Conservation (phyloP, 2,113 vertebrate species). For the Cichladusa arquata region DNA sequence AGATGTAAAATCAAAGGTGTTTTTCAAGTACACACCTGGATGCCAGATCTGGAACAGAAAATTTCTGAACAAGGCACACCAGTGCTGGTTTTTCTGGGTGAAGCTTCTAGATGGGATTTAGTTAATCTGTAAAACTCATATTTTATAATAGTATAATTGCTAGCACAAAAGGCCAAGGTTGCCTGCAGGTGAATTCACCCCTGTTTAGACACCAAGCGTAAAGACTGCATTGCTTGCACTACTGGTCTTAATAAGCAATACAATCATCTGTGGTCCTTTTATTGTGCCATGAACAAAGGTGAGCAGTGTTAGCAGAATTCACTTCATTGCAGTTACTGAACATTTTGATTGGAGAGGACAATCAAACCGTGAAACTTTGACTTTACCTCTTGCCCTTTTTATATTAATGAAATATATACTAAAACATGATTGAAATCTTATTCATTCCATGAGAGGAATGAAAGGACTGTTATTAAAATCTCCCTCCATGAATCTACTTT, state of each 20-base stretch:
- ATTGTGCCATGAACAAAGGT: background rate
- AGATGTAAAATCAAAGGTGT: slow-evolving; percentile 8
- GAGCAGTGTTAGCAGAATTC: background rate
- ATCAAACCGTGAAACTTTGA: background rate
- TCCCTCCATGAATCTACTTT: background rate
- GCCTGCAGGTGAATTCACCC: background rate
- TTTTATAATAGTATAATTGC: slow-evolving; percentile 3
- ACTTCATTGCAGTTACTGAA: background rate
- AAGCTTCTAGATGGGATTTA: background rate
- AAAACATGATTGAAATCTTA: background rate
- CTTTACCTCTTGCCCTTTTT: background rate
- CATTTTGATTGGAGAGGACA: background rate
- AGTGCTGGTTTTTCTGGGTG: background rate
- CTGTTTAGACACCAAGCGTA: background rate
- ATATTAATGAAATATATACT: background rate
- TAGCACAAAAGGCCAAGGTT: background rate
- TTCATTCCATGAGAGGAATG: background rate
- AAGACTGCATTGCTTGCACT: background rate
- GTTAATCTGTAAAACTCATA: background rate
- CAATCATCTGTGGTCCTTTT: background rate
- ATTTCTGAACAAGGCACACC: background rate
- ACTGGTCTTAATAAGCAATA: background rate
- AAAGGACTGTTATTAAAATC: background rate
- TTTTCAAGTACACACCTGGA: slow-evolving; percentile 26
- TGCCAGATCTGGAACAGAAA: background rate